phyloP scores from a whole-genome alignment of 2,888 invertebrate species.

The Linnaemya tessellans region DNA sequence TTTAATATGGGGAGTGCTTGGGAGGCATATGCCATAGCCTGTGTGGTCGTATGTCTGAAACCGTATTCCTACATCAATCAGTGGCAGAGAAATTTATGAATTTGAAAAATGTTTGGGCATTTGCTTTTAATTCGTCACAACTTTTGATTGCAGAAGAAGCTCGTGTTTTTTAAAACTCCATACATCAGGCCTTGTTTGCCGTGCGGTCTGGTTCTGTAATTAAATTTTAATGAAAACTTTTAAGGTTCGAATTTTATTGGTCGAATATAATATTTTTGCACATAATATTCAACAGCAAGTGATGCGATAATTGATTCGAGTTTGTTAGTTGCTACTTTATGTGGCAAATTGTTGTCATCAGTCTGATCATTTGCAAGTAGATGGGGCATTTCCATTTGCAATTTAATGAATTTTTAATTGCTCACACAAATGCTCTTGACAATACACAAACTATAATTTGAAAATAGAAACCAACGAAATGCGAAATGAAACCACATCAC shows the following conservation, averaged over 20 bases:
- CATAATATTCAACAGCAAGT: slow-evolving; percentile 11
- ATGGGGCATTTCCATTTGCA: slow-evolving; percentile 42
- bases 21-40: too few species aligned
- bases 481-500: slow-evolving; percentile 40
- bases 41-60: too few species aligned
- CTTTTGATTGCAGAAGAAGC: too few species aligned
- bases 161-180: not conserved
- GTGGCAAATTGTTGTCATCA: slow-evolving; percentile 26
- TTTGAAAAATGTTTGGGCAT: too few species aligned
- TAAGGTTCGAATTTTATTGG: not conserved
- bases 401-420: slow-evolving; percentile 63
- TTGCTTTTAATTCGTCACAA: too few species aligned
- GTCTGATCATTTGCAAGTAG: slow-evolving; percentile 23
- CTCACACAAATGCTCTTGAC: slow-evolving; percentile 44
- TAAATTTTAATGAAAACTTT: not conserved
- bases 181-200: not conserved
- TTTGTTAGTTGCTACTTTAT: slow-evolving; percentile 20
- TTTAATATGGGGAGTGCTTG: too few species aligned
- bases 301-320: slow-evolving; percentile 19
- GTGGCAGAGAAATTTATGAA: too few species aligned
- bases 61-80: too few species aligned
- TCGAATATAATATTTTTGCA: not conserved
- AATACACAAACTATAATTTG: not conserved
- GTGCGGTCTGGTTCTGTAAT: not conserved
- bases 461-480: slow-evolving; percentile 35